A percentile compares a stretch with the other conserved stretches of the same genome.
Evolutionary conservation across 1,140 invertebrate genomes (phyloP).

Genomic region (Achroia grisella): DNA sequence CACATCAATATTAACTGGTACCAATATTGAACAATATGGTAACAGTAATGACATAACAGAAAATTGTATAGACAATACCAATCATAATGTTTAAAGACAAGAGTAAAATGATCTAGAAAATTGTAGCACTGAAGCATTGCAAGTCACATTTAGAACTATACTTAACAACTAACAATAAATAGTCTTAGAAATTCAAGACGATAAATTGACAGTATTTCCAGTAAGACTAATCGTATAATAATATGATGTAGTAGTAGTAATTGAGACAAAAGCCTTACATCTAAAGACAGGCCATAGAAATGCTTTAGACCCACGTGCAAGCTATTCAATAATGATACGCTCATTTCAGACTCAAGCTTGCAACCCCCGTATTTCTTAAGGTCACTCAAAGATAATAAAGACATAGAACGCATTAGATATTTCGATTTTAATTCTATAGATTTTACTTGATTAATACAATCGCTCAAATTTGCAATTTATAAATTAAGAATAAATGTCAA

Average conservation of each 20-base stretch:
- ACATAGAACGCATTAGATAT: no score
- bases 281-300: slow-evolving; percentile 20
- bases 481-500: no score
- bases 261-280: slow-evolving; percentile 36
- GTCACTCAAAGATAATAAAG: no score
- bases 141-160: slow-evolving; percentile 17
- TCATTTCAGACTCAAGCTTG: background rate
- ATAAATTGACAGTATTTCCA: slow-evolving; percentile 65
- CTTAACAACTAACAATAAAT: slow-evolving; percentile 29
- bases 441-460: no score
- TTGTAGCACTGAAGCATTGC: slow-evolving; percentile 23
- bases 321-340: slow-evolving; percentile 2
- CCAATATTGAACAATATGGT: no score
- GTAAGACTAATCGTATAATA: slow-evolving; percentile 44
- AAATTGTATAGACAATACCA: no score
- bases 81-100: no score
- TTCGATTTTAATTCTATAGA: no score
- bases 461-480: no score
- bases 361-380: no score
- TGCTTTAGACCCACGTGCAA: slow-evolving; percentile 1
- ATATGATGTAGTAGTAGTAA: slow-evolving; percentile 38
- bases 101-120: background rate
- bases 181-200: slow-evolving; percentile 52
- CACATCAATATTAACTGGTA: no score
- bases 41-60: no score